Conservation (phyloP, 1,140 invertebrate species). For the Caenorhabditis tropicalis region DNA sequence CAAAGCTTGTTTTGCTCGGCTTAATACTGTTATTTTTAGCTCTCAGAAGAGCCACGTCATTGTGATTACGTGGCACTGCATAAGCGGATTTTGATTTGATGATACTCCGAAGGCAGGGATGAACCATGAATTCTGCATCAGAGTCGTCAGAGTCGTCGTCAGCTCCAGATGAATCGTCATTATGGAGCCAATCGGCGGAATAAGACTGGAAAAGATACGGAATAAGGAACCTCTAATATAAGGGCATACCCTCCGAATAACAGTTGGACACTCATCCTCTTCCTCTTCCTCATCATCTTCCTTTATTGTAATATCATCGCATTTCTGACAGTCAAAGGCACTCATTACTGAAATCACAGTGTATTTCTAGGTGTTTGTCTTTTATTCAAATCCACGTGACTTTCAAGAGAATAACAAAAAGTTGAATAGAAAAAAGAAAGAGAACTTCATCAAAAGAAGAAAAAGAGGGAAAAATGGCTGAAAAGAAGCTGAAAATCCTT, state of each 20-base stretch:
- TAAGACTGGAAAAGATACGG: background rate
- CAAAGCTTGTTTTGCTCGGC: constrained; percentile 48
- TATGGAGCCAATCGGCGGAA: constrained; percentile 14
- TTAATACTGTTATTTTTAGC: constrained; percentile 30
- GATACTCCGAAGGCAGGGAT: constrained; percentile 38
- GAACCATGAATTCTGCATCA: constrained; percentile 45
- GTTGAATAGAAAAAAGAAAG: background rate
- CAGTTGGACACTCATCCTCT: constrained; percentile 18
- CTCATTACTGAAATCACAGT: background rate
- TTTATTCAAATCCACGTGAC: too few relatives aligned
- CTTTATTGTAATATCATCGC: background rate
- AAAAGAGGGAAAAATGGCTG: background rate
- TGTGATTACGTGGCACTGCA: background rate
- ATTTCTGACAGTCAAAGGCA: constrained; percentile 18
- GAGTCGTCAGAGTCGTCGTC: constrained; percentile 1
- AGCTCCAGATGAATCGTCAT: background rate
- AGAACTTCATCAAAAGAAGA: background rate
- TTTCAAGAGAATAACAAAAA: too few relatives aligned
- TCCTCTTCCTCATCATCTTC: background rate
- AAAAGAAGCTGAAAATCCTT: constrained; percentile 1
- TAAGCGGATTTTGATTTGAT: constrained; percentile 51
- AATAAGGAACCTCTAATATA: too few relatives aligned
- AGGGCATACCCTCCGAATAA: background rate
- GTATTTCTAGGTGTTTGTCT: too few relatives aligned
- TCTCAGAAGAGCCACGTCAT: background rate